Percentiles rank a stretch among this genome's conserved stretches.
These are phyloP conservation scores for Lontra canadensis DNA, from an alignment of 2,113 vertebrate genomes.

Conservation along the genomic window DNA sequence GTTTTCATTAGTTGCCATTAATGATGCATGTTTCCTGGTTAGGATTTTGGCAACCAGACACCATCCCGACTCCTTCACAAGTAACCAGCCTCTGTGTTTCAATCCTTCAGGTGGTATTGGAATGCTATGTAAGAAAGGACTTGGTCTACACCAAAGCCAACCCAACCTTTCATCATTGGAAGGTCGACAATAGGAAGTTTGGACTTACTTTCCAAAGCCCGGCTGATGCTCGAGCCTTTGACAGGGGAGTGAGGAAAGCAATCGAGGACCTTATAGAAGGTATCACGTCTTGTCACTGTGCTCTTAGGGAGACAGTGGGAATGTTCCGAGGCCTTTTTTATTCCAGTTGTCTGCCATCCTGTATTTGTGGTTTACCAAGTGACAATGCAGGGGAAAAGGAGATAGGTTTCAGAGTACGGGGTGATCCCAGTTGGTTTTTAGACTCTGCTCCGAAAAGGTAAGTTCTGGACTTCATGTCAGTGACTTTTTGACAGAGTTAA, in stretches of 20 bases:
- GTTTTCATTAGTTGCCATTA: background rate
- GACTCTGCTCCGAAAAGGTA: background rate
- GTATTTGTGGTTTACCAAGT: background rate
- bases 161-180: slow-evolving; percentile 99
- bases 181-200: slow-evolving; percentile 96
- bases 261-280: slow-evolving; percentile 99
- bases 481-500: background rate
- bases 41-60: background rate
- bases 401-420: background rate
- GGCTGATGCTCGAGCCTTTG: slow-evolving; percentile 97
- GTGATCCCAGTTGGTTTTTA: background rate
- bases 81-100: slow-evolving; percentile 76
- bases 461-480: background rate
- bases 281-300: slow-evolving; percentile 65
- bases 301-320: background rate
- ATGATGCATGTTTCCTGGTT: background rate
- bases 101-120: slow-evolving; percentile 93
- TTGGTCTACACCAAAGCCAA: slow-evolving; percentile 98
- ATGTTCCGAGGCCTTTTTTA: background rate
- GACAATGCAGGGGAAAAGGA: background rate
- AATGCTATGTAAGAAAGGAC: slow-evolving; percentile 97
- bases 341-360: background rate
- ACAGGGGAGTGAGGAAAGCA: slow-evolving; percentile 97
- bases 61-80: background rate
- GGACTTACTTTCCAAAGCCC: slow-evolving; percentile 98